phyloP scores from a whole-genome alignment of 92 coral and sea anemone genomes.

The Anthopleura xanthogrammica region DNA sequence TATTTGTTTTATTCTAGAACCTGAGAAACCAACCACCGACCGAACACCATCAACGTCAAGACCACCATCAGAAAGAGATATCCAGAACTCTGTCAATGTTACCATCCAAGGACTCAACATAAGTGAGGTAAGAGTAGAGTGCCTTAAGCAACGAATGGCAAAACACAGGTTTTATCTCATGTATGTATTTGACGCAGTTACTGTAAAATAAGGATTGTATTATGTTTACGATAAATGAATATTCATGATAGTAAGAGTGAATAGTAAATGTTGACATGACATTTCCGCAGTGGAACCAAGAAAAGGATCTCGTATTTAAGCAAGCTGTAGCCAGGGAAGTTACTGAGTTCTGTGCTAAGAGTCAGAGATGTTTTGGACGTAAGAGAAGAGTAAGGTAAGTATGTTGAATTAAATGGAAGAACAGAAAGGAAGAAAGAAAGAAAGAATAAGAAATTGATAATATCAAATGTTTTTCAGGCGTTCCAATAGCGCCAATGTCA shows the following conservation, averaged over 20 bases:
- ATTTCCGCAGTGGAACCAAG: slow-evolving; percentile 11
- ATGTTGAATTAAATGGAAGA: neutral
- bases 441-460: neutral
- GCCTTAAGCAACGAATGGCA: too few relatives aligned
- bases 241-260: too few relatives aligned
- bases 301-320: slow-evolving; percentile 1
- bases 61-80: neutral
- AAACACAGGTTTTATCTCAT: too few relatives aligned
- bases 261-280: too few relatives aligned
- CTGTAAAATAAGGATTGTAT: too few relatives aligned
- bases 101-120: neutral
- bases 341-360: slow-evolving; percentile 4
- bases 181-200: too few relatives aligned
- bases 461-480: slow-evolving; percentile 7
- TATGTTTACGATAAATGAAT: too few relatives aligned
- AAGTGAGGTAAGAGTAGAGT: neutral
- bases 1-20: too few relatives aligned
- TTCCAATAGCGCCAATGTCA: neutral
- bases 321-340: slow-evolving; percentile 11
- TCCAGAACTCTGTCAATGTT: neutral
- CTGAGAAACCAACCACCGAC: too few relatives aligned
- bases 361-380: too few relatives aligned
- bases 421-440: neutral
- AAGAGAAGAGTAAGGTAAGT: too few relatives aligned
- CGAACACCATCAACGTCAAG: neutral